Evolutionary conservation across 2,888 invertebrate species (phyloP).

Genomic region (Crematogaster levior): DNA sequence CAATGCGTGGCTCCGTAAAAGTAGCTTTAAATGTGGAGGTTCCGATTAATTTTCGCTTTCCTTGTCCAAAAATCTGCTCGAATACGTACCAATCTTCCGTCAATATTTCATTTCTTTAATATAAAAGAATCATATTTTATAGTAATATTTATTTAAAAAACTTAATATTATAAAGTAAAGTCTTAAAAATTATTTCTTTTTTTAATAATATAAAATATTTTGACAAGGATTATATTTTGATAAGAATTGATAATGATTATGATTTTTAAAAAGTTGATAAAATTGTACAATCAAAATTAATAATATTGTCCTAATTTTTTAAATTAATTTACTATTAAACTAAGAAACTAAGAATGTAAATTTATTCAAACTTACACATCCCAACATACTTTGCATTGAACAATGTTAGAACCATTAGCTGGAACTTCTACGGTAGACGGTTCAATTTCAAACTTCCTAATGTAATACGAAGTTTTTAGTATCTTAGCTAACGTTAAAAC

Average conservation of each 20-base stretch:
- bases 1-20: slow-evolving; percentile 88
- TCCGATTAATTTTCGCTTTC: slow-evolving; percentile 87
- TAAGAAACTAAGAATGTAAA: slow-evolving; percentile 9
- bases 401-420: slow-evolving; percentile 52
- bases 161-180: neutral
- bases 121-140: neutral
- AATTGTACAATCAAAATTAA: neutral
- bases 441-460: slow-evolving; percentile 71
- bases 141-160: neutral
- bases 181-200: neutral
- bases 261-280: neutral
- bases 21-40: slow-evolving; percentile 87
- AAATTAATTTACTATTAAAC: neutral
- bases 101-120: slow-evolving; percentile 80
- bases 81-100: slow-evolving; percentile 88
- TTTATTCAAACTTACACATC: slow-evolving; percentile 73
- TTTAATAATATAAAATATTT: neutral
- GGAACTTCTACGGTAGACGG: slow-evolving; percentile 73
- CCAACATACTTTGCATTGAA: slow-evolving; percentile 74
- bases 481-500: neutral
- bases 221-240: no score
- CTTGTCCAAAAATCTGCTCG: slow-evolving; percentile 87
- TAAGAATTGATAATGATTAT: no score
- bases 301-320: neutral
- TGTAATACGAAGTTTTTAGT: slow-evolving; percentile 42